These are phyloP conservation scores for Cyprinodon diabolis DNA, from an alignment of 2,797 vertebrate species.

Conservation along the genomic window DNA sequence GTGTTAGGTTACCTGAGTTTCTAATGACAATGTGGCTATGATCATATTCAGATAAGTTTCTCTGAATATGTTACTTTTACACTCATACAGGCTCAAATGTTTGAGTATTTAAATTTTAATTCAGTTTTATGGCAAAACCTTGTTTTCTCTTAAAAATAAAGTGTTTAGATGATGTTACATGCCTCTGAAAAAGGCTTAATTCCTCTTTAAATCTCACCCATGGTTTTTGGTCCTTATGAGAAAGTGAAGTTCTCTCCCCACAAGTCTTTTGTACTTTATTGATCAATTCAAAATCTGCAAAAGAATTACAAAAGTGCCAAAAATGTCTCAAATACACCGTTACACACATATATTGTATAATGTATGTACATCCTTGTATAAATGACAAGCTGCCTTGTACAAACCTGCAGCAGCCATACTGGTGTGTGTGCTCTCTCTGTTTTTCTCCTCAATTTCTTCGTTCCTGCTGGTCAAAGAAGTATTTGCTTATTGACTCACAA, in stretches of 20 bases:
- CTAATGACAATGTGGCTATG: conserved; percentile 9
- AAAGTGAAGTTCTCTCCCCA: conserved; percentile 33
- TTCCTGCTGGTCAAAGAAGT: conserved; percentile 61
- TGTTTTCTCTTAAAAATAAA: neutral
- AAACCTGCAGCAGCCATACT: conserved; percentile 54
- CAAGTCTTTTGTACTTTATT: conserved; percentile 37
- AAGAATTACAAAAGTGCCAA: conserved; percentile 28
- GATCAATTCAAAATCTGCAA: conserved; percentile 58
- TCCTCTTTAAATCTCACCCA: conserved; percentile 69
- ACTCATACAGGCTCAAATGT: conserved; percentile 2
- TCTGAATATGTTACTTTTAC: conserved; percentile 11
- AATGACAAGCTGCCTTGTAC: conserved; percentile 15
- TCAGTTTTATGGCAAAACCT: neutral
- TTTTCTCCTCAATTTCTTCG: conserved; percentile 52
- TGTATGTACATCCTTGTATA: neutral
- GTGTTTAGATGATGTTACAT: neutral
- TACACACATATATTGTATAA: neutral
- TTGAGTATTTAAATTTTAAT: neutral
- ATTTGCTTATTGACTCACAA: neutral
- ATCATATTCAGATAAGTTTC: conserved; percentile 7
- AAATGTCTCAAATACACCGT: neutral
- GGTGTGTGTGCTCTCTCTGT: conserved; percentile 36
- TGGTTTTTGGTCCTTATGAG: conserved; percentile 51
- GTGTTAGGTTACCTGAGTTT: conserved; percentile 50
- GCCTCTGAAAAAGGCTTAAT: neutral